Conservation (phyloP, 2,797 vertebrate species). For the Labroides dimidiatus region DNA sequence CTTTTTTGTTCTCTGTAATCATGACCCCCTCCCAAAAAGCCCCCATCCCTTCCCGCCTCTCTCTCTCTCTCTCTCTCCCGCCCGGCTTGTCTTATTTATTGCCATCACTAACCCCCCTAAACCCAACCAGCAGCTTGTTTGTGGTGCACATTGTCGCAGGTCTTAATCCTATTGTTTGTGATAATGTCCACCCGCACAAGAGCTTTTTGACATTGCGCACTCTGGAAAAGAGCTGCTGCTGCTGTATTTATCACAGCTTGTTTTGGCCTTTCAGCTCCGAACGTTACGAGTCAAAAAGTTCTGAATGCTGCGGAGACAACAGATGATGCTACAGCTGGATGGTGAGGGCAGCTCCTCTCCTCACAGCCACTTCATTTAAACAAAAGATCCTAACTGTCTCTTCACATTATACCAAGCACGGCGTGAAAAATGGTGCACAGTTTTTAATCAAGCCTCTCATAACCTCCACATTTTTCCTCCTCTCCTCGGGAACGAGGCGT, state of each 20-base stretch:
- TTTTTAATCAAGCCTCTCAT: slow-evolving; percentile 70
- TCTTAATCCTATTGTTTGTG: slow-evolving; percentile 82
- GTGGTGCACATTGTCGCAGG: slow-evolving; percentile 65
- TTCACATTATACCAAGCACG: slow-evolving; percentile 33
- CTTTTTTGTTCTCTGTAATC: slow-evolving; percentile 75
- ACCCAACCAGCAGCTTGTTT: slow-evolving; percentile 63
- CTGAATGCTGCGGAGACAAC: slow-evolving; percentile 18
- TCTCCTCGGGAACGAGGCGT: slow-evolving; percentile 17
- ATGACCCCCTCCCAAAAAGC: slow-evolving; percentile 54
- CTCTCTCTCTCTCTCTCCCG: slow-evolving; percentile 16
- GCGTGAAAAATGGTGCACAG: slow-evolving; percentile 54
- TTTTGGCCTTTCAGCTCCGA: slow-evolving; percentile 44
- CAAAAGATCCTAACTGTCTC: slow-evolving; percentile 51
- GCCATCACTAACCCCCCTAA: slow-evolving; percentile 46
- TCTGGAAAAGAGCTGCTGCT: slow-evolving; percentile 59
- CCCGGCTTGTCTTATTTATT: slow-evolving; percentile 43
- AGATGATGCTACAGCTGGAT: slow-evolving; percentile 39
- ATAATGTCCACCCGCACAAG: slow-evolving; percentile 61
- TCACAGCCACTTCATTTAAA: slow-evolving; percentile 52
- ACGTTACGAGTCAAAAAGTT: slow-evolving; percentile 12
- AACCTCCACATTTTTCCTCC: slow-evolving; percentile 43
- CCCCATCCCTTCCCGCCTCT: slow-evolving; percentile 21
- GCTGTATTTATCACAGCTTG: slow-evolving; percentile 52
- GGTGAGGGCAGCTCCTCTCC: slow-evolving; percentile 21
- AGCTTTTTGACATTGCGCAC: slow-evolving; percentile 60